phyloP scores from a whole-genome alignment of 2,113 vertebrate species.

The Chlorodrepanis virens region DNA sequence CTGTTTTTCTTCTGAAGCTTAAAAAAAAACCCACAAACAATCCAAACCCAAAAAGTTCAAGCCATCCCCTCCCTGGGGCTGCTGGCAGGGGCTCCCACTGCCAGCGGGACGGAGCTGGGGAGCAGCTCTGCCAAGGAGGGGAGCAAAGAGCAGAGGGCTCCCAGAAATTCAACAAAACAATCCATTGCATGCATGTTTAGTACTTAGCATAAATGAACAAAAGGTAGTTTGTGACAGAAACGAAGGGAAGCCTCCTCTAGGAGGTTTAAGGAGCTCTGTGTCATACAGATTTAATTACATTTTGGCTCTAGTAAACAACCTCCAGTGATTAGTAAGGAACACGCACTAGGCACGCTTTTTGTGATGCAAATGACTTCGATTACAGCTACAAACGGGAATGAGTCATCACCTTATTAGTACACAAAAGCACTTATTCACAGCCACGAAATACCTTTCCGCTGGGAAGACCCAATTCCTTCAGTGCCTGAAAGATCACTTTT shows the following conservation, averaged over 20 bases:
- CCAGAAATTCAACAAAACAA: not conserved
- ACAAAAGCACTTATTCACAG: not conserved
- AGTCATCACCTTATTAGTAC: not conserved
- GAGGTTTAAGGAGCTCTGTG: not conserved
- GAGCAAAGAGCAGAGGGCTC: not conserved
- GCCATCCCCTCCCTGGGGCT: not conserved
- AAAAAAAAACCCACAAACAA: not conserved
- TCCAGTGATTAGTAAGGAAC: not conserved
- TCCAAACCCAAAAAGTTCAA: not conserved
- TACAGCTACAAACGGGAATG: not conserved
- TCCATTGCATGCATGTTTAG: not conserved
- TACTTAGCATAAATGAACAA: not conserved
- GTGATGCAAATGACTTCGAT: not conserved
- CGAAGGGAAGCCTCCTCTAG: not conserved
- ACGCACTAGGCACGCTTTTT: not conserved
- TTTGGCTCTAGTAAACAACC: not conserved
- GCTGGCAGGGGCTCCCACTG: not conserved
- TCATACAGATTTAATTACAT: not conserved
- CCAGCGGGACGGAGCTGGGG: not conserved
- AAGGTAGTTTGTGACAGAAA: not conserved
- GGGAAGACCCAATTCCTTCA: slow-evolving; percentile 96
- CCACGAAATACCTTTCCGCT: slow-evolving; percentile 90
- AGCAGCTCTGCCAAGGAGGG: not conserved
- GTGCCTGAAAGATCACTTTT: slow-evolving; percentile 98
- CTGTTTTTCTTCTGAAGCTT: not conserved